These are phyloP conservation scores for Stenichneumon culpator DNA, from an alignment of 2,888 invertebrate species.

Conservation along the genomic window DNA sequence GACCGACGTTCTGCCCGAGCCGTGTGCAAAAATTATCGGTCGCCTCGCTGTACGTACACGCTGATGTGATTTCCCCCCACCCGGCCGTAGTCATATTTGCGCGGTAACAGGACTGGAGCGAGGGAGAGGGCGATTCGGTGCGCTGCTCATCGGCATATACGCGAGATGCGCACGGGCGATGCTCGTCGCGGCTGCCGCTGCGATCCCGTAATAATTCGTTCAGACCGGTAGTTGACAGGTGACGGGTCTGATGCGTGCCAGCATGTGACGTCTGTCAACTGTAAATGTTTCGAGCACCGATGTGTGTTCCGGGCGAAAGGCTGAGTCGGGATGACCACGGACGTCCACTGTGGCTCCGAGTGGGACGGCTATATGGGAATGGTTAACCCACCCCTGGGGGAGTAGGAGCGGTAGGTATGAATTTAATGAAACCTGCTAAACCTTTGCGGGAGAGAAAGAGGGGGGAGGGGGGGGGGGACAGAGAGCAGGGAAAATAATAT, in stretches of 20 bases:
- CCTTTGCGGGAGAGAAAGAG: background rate
- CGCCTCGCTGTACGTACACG: conserved; percentile 36
- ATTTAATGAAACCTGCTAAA: conserved; percentile 49
- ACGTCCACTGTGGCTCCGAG: conserved; percentile 31
- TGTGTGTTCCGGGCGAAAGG: conserved; percentile 53
- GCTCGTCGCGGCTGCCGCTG: conserved; percentile 1
- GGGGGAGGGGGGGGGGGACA: background rate
- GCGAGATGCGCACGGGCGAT: background rate
- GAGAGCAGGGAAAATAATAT: conserved; percentile 16
- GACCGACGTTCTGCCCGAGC: conserved; percentile 7
- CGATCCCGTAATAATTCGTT: conserved; percentile 81
- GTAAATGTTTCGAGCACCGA: conserved; percentile 81
- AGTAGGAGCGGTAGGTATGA: conserved; percentile 32
- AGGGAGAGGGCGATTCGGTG: background rate
- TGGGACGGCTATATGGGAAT: conserved; percentile 2
- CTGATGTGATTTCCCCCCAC: conserved; percentile 60
- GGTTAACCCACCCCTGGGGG: conserved; percentile 19
- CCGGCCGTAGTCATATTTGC: conserved; percentile 44
- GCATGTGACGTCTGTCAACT: conserved; percentile 83
- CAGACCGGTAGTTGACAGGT: conserved; percentile 81
- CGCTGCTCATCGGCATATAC: conserved; percentile 42
- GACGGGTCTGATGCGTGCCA: conserved; percentile 81
- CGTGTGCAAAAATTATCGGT: conserved; percentile 64
- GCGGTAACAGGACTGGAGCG: conserved; percentile 24
- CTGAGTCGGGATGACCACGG: conserved; percentile 47